Base-by-base conservation (phyloP, 2,888 invertebrate genomes). In the Dolichomitus sp. region DNA sequence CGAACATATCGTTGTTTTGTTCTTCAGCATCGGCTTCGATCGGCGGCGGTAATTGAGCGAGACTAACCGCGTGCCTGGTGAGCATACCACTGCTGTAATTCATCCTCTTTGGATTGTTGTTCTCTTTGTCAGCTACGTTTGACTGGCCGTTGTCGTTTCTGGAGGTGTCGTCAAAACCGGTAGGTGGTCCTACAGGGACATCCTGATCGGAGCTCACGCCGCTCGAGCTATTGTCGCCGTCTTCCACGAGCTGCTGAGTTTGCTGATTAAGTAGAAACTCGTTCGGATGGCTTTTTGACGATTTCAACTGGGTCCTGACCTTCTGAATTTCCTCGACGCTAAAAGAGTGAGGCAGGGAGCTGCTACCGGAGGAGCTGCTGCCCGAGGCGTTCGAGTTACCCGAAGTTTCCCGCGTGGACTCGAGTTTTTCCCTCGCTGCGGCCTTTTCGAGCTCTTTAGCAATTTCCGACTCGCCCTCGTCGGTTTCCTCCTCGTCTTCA, bases 281-380 rank as follows among this genome's bases (percentile, higher is more conserved):
- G 94, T 97, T 97, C 48, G 98, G 98, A 93, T 97, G 98, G 12
- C 98, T 98, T 92, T 97, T 97, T 7, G 98, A 98, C 77, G 97
- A 97, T 93, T 97, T 98, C 80, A 98, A 95, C 89, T 97, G 96
- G 37, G 97, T 97, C 86, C 97, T 95, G 85, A 97, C 97, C 93
- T 97, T 97, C 92, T 98, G 97, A 75, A 98, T 98, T 94, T 98
- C 98, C 93, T 98, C 98, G 80, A 97, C 98, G 72, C 97, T 97
- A 94, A 98, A 96, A 84, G 97, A 97, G 92, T 97, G 98, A 80
- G 97, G 97, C 93, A 97, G 95, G 14, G 97, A 97, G 80, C 96
- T 95, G 27, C 97, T 97, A 0, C 96, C 96, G 11, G 94, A 94
- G 30, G 96, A 96, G 89, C 96, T 96, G 93, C 97, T 97, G 79